Conservation (phyloP, 2,113 vertebrate genomes). For the Paedocypris sp. region DNA sequence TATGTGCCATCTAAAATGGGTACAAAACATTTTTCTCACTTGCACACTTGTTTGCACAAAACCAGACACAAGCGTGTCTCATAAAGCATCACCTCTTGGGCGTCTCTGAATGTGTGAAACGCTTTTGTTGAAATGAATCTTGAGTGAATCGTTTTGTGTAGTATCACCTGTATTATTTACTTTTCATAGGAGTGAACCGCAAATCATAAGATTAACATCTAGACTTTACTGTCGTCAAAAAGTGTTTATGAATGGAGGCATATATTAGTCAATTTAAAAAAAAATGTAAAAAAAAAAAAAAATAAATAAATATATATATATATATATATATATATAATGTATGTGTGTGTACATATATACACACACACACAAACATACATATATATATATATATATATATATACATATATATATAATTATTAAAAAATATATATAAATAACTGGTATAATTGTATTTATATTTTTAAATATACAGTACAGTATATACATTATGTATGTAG, state of each 20-base stretch:
- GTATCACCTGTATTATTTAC: not conserved
- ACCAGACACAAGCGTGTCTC: not conserved
- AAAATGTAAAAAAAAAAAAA: too few relatives aligned
- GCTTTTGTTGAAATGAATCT: not conserved
- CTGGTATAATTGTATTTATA: not conserved
- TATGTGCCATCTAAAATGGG: too few relatives aligned
- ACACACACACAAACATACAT: not conserved
- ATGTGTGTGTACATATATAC: not conserved
- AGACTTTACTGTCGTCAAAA: too few relatives aligned
- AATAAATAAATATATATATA: too few relatives aligned
- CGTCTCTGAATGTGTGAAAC: conserved; percentile 20
- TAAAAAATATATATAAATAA: not conserved
- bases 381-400: not conserved
- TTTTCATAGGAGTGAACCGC: too few relatives aligned
- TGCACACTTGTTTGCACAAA: not conserved
- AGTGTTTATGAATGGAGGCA: too few relatives aligned
- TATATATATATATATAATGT: too few relatives aligned
- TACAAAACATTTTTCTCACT: conserved; percentile 33
- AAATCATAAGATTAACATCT: too few relatives aligned
- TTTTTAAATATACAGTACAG: not conserved
- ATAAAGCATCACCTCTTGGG: conserved; percentile 11
- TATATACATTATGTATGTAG: not conserved
- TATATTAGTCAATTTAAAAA: too few relatives aligned
- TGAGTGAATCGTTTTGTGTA: not conserved
- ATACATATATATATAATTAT: not conserved